These are phyloP conservation scores for Lithophane leautieri DNA, from an alignment of 2,888 invertebrate species.

Conservation along the genomic window DNA sequence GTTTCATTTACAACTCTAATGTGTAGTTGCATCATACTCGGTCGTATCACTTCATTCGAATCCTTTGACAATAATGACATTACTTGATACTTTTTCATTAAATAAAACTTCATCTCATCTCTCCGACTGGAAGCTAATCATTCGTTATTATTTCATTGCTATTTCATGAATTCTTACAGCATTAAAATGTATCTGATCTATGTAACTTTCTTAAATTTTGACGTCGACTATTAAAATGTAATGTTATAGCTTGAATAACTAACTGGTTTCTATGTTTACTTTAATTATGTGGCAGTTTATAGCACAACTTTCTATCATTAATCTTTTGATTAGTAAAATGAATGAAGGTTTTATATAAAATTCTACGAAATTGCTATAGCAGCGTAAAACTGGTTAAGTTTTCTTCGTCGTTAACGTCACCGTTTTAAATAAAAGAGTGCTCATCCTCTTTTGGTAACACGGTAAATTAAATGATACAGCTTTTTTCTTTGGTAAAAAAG, in stretches of 20 bases:
- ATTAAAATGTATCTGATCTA: background rate
- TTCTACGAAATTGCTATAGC: background rate
- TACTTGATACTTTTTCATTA: conserved; percentile 6
- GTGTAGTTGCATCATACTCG: background rate
- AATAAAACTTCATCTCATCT: conserved; percentile 20
- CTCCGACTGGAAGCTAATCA: background rate
- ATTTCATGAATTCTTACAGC: conserved; percentile 25
- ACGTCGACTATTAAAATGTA: conserved; percentile 27
- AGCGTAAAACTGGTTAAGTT: conserved; percentile 4
- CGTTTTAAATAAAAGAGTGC: background rate
- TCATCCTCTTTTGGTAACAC: background rate
- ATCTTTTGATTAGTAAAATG: conserved; percentile 15
- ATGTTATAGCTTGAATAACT: conserved; percentile 14
- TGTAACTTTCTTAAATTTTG: conserved; percentile 45
- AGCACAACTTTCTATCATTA: conserved; percentile 53
- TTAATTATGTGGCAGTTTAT: conserved; percentile 21
- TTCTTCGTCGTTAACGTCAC: background rate
- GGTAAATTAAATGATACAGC: background rate
- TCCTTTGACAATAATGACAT: conserved; percentile 1
- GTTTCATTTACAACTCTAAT: background rate
- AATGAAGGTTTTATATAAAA: conserved; percentile 36
- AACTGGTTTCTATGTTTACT: conserved; percentile 17
- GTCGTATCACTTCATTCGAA: background rate
- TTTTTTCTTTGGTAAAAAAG: background rate
- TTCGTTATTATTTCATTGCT: conserved; percentile 1